Base-by-base conservation (phyloP, 2,113 vertebrate genomes). In the Pundamilia nyererei region DNA sequence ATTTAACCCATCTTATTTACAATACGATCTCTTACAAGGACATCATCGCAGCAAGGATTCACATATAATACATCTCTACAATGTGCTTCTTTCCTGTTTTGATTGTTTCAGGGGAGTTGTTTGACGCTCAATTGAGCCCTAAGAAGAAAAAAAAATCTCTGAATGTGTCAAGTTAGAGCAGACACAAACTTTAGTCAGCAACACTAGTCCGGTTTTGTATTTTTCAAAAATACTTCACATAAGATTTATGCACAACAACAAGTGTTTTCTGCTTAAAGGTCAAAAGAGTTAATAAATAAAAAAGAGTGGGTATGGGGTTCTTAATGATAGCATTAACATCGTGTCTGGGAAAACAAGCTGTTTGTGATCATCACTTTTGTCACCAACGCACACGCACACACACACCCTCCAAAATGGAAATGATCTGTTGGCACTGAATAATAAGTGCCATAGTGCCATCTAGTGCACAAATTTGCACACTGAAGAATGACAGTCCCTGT, bases 1-100 rank as follows among this genome's bases (percentile, higher is more conserved):
- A 96, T 95, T 96, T 95, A 95, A 96, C 94, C 95, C 94, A 89
- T 94, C 92, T 93, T 95, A 94, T 95, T 95, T 96, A 95, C 93
- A 95, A 95, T 94, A 93, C 93, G 93, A 95, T 95, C 93, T 93
- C 86, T 93, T 95, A 93, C 93, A 93, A 94, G 92, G 94, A 93
- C 94, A 94, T 91, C 94, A 89, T 87, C 7, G 82, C 92, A 91
- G 89, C 87, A 75, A 92, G 91, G 91, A 91, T 92, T 92, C 92
- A 87, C 91, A 81, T 90, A 88, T 89, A 89, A 92, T 94, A 94
- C 90, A 88, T 86, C 87, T 80, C 87, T 82, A 70, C 93, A 79
- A 88, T 89, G 88, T 89, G 87, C 92, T 92, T 91, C 87, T 81
- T 86, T 81, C 91, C 65, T 58, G 77, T 87, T 87, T 88, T 80